Conservation (phyloP, 1,140 invertebrate species). For the Anoplolepis gracilipes region DNA sequence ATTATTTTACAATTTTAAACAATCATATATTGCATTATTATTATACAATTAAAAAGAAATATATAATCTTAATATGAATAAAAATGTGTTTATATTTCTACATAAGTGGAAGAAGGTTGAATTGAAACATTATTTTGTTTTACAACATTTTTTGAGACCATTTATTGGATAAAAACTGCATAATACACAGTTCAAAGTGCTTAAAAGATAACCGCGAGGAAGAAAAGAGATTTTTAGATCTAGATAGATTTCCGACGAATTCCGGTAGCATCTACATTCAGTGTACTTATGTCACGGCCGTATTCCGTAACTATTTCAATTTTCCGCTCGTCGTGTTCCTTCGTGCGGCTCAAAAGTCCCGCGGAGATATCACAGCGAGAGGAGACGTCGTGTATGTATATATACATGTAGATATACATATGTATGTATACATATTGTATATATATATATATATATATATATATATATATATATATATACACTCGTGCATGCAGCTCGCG, state of each 20-base stretch:
- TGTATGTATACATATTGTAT: too few species aligned
- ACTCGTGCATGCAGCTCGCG: background rate
- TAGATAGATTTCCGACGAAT: slow-evolving; percentile 32
- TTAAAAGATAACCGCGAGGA: background rate
- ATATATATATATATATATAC: background rate
- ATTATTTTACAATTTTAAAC: background rate
- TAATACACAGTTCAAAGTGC: background rate
- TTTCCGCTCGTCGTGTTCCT: slow-evolving; percentile 60
- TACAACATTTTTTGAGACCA: background rate
- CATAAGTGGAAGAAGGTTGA: background rate
- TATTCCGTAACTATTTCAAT: slow-evolving; percentile 67
- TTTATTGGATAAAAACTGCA: background rate
- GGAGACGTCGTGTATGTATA: background rate
- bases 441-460: background rate
- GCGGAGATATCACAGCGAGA: slow-evolving; percentile 2
- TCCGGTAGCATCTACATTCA: slow-evolving; percentile 38
- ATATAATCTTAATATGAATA: too few species aligned
- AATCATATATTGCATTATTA: background rate
- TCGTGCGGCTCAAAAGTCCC: slow-evolving; percentile 37
- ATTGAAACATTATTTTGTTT: background rate
- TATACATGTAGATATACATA: background rate
- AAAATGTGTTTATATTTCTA: background rate
- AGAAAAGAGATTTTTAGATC: background rate
- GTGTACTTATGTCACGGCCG: slow-evolving; percentile 39
- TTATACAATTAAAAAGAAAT: background rate